Base-by-base conservation (phyloP, 2,113 vertebrate genomes). In the Bombycilla garrulus region DNA sequence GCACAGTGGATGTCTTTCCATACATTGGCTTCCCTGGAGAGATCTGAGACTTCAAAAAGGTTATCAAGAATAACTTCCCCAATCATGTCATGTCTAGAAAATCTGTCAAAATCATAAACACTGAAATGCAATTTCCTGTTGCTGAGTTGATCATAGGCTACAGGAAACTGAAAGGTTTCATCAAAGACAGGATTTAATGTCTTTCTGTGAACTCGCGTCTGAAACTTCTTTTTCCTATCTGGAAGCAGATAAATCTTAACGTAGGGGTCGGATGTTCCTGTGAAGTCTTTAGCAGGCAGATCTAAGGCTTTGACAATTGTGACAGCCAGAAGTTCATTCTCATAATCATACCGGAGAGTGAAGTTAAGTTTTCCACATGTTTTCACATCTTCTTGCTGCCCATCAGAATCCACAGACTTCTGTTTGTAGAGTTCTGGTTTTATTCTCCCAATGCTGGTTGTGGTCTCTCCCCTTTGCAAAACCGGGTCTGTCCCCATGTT, bases 51-150 rank as follows among this genome's bases (percentile, higher is more conserved):
- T 98, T 99, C 99, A 95, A 99, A 99, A 96, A 99, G 98, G 97
- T 99, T 99, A 97, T 99, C 99, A 82, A 99, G 98, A 97, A 99
- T 98, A 91, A 99, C 99, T 97, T 99, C 99, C 17, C 99, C 99
- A 81, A 99, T 99, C 99, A 99, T 99, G 97, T 99, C 99, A 93
- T 99, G 99, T 96, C 99, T 99, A 93, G 99, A 99, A 98, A 99
- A 99, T 83, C 99, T 98, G 98, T 99, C 99, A 96, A 99, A 99
- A 98, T 99, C 99, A 95, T 99, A 99, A 61, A 99, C 97, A 86
- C 99, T 99, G 98, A 99, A 99, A 97, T 99, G 99, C 88, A 99
- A 98, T 97, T 99, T 99, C 92, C 99, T 98, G 97, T 98, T 99
- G 98, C 98, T 99, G 82, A 99, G 97, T 93, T 99, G 98, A 54